Evolutionary conservation across 1,140 invertebrate genomes (phyloP).

Genomic region (Drosophila kikkawai): DNA sequence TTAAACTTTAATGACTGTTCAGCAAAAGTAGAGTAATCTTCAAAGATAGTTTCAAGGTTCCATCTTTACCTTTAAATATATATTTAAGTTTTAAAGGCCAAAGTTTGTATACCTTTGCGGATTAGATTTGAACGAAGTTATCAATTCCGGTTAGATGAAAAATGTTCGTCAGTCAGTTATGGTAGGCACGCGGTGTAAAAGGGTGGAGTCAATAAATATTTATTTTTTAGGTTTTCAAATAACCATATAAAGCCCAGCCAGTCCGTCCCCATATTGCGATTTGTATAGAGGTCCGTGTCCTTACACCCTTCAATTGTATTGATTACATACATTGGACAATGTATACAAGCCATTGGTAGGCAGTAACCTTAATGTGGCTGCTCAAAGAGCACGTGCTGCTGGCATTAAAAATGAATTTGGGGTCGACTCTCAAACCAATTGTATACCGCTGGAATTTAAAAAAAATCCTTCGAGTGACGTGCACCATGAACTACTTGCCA

Average conservation of each 20-base stretch:
- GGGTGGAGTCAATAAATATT: neutral
- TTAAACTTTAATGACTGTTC: neutral
- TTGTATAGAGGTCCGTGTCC: neutral
- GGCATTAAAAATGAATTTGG: slow-evolving; percentile 17
- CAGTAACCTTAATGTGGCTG: neutral
- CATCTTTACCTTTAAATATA: neutral
- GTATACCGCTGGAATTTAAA: slow-evolving; percentile 1
- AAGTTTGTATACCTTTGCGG: neutral
- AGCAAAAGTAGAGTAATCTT: neutral
- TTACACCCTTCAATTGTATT: neutral
- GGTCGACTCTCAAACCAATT: slow-evolving; percentile 6
- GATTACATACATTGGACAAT: neutral
- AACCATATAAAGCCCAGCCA: neutral
- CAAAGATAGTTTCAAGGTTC: neutral
- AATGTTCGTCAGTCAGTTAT: neutral
- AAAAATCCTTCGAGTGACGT: neutral
- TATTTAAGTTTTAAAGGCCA: neutral
- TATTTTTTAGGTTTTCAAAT: neutral
- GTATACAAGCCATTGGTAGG: slow-evolving; percentile 3
- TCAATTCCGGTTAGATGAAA: neutral
- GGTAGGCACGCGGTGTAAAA: neutral
- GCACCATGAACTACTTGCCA: slow-evolving; percentile 4
- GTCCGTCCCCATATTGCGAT: neutral
- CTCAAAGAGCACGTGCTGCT: slow-evolving; percentile 8
- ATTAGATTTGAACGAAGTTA: neutral